A percentile compares a stretch with the other conserved stretches of the same genome.
Evolutionary conservation across 1,140 invertebrate genomes (phyloP).

Genomic region (Brachionus plicatilis): DNA sequence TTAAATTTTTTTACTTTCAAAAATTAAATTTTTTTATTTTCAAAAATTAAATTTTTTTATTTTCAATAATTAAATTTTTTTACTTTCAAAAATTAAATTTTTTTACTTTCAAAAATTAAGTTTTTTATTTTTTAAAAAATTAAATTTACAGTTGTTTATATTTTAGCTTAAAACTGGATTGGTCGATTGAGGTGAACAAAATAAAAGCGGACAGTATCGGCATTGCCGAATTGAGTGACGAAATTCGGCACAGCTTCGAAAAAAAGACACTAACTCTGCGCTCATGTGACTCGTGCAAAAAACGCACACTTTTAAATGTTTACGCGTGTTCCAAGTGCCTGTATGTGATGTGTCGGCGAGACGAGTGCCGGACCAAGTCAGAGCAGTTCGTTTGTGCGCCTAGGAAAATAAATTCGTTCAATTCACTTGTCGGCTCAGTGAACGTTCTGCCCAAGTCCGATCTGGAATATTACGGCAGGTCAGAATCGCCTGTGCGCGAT

Average conservation of each 20-base stretch:
- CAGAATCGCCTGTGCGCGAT: not conserved
- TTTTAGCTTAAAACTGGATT: conserved; percentile 17
- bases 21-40: too few relatives aligned
- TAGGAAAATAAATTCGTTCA: conserved; percentile 12
- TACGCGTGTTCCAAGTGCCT: conserved; percentile 27
- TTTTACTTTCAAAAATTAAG: too few relatives aligned
- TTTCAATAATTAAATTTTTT: too few relatives aligned
- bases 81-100: too few relatives aligned
- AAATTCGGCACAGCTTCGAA: conserved; percentile 35
- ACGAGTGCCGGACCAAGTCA: conserved; percentile 4
- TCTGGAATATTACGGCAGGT: not conserved
- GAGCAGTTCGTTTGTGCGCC: conserved; percentile 5
- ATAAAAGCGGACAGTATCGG: not conserved
- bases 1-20: too few relatives aligned
- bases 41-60: too few relatives aligned
- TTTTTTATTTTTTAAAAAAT: too few relatives aligned
- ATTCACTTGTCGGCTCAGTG: conserved; percentile 12
- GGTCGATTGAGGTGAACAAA: conserved; percentile 5
- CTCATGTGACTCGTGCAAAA: conserved; percentile 39
- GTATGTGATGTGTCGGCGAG: conserved; percentile 18
- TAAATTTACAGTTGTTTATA: not conserved
- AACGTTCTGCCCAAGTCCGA: conserved; percentile 8
- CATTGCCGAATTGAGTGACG: conserved; percentile 12
- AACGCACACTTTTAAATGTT: not conserved
- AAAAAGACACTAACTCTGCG: conserved; percentile 24